Base-by-base conservation (phyloP, 2,113 vertebrate species). In the Numenius arquata region DNA sequence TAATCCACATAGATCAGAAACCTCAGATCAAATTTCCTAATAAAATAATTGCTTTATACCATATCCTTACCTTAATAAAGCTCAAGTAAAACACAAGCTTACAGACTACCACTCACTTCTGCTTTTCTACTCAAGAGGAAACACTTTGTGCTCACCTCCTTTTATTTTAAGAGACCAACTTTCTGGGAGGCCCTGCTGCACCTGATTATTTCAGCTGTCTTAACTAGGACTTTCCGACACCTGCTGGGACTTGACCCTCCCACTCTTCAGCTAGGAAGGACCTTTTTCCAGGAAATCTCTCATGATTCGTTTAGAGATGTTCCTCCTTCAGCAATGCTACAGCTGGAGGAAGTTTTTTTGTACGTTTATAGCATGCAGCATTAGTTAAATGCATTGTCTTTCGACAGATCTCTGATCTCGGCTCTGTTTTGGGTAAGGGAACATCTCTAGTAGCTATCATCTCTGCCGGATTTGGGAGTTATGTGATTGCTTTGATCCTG, bases 401-500 rank as follows among this genome's bases (percentile, higher is more conserved):
- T 59, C 73, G 87, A 26, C 36, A 87, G 20, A 22, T 59, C 41
- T 79, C 14, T 68, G 71, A 32, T 76, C 41, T 78, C 50, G 59
- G 14, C 36, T 81, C 48, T 8, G 3, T 30, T 82, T 47, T 43
- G 14, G 19, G 16, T 48, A 17, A 63, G 87, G 36, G 32, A 52
- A 23, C 43, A 40, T 6, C 21, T 11, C 67, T 19, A 36, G 16
- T 38, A 74, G n/a, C 50, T 77, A 10, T 20, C 77, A 7, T 23
- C 20, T 93, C 45, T 90, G 52, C 26, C 3, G 7, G 22, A 56
- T 78, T 95, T 80, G 36, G n/a, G 15, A 48, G 32, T 20, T 74
- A 4, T 0, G 0, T 1, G 5, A 32, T 32, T 65, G 45, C 32
- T 79, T 6, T 2, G 2, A 40, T 68, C 11, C 34, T 73, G 21